Conservation (phyloP, 1,140 invertebrate genomes). For the Copidosoma floridanum region DNA sequence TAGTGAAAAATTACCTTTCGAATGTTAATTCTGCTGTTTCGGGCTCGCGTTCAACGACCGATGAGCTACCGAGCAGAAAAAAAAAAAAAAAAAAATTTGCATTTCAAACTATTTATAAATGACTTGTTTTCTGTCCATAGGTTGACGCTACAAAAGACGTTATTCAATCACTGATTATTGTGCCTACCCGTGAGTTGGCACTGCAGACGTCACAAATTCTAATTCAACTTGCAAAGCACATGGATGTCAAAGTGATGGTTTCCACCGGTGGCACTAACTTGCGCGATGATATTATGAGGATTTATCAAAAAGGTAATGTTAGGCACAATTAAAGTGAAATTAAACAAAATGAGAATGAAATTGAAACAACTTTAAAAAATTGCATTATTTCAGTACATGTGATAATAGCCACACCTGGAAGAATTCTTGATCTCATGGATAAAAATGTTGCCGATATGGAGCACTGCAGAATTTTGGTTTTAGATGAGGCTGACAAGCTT, state of each 20-base stretch:
- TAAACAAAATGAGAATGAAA: too few species aligned
- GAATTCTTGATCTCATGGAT: constrained; percentile 99
- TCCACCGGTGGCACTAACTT: constrained; percentile 98
- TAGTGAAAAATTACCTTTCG: neutral
- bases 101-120: neutral
- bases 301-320: constrained; percentile 88
- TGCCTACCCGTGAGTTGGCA: constrained; percentile 97
- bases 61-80: too few species aligned
- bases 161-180: constrained; percentile 97
- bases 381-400: constrained; percentile 80
- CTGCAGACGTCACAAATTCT: constrained; percentile 99
- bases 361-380: too few species aligned
- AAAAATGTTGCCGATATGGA: constrained; percentile 96
- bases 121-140: constrained; percentile 45
- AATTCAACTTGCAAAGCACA: constrained; percentile 96
- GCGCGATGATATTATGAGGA: constrained; percentile 98
- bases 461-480: constrained; percentile 92
- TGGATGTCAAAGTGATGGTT: constrained; percentile 96
- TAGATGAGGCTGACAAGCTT: constrained; percentile 99
- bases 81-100: neutral
- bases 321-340: too few species aligned
- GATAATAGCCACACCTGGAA: constrained; percentile 97
- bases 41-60: too few species aligned
- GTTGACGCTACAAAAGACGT: constrained; percentile 86
- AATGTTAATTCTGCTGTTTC: neutral